phyloP scores from a whole-genome alignment of 2,888 invertebrate genomes.

The Tetragonula carbonaria region DNA sequence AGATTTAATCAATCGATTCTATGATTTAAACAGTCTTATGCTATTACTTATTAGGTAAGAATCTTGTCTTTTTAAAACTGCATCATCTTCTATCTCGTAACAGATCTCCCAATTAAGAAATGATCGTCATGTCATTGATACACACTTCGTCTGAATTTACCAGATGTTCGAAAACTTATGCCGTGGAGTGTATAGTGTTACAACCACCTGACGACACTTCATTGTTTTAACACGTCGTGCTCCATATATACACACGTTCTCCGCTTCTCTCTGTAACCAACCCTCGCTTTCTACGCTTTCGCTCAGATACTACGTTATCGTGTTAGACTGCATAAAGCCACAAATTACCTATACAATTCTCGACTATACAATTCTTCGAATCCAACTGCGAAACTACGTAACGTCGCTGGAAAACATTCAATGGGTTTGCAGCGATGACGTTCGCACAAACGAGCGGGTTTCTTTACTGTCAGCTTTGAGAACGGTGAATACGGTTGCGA shows the following conservation, averaged over 20 bases:
- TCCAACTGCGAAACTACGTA: constrained; percentile 32
- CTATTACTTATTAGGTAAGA: too few relatives aligned
- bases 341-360: constrained; percentile 2
- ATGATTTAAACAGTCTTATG: too few relatives aligned
- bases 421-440: neutral
- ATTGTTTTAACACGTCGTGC: constrained; percentile 23
- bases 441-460: neutral
- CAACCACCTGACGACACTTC: constrained; percentile 43
- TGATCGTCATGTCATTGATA: too few relatives aligned
- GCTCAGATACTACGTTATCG: neutral
- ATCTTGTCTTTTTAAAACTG: too few relatives aligned
- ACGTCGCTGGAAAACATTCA: constrained; percentile 10
- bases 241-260: neutral
- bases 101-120: too few relatives aligned
- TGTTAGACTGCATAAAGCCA: constrained; percentile 14
- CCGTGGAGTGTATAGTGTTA: constrained; percentile 11
- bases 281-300: constrained; percentile 1
- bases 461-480: neutral
- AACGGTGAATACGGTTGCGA: neutral
- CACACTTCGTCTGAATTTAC: too few relatives aligned
- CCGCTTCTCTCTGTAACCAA: neutral
- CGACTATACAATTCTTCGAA: constrained; percentile 5
- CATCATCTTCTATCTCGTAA: too few relatives aligned
- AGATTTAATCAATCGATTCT: too few relatives aligned
- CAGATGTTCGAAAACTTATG: too few relatives aligned